Base-by-base conservation (phyloP, 2,797 vertebrate species). In the Graptemys geographica region DNA sequence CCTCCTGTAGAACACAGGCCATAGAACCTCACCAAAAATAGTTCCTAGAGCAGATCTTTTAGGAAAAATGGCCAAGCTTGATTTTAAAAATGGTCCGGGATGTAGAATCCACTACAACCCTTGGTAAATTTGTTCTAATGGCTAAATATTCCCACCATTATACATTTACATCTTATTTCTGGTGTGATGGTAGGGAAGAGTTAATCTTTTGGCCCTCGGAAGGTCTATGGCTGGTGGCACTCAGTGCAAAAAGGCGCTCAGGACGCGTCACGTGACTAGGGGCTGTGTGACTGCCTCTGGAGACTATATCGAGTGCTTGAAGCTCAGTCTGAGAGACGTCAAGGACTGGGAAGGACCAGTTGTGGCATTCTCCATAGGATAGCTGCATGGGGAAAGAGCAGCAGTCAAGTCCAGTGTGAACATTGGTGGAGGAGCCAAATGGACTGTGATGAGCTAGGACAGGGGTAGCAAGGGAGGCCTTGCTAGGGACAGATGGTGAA, bases 181-280 rank as follows among this genome's bases (percentile, higher is more conserved):
- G 28, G 31, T 2, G 12, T n/a, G 62, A 19, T 9, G 33, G 18
- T 33, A 37, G 33, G 27, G 27, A 44, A 57, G 80, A 10, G 27
- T 41, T 55, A 31, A 44, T 23, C 9, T 5, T 15, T 76, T 28
- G 69, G 33, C 19, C 55, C 44, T 79, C 41, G 74, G 79, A 55
- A n/a, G 27, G 76, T 3, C 59, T 5, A 15, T 31, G 55, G 6
- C 72, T 53, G 86, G 16, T 31, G 5, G 47, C 23, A 19, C 13
- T 25, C 72, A 41, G 21, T 74, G 81, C 0, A 1, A 41, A 51
- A 5, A 56, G 89, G 25, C 28, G 62, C 62, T 90, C 6, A 28
- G 27, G 53, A 31, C 86, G 5, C 1, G 11, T 1, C 0, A 0
- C 53, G 55, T 0, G 1, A 18, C 27, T 8, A 27, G 56, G 21